These are phyloP conservation scores for Nephrocerus scutellatus DNA, from an alignment of 2,888 invertebrate species.

Conservation along the genomic window DNA sequence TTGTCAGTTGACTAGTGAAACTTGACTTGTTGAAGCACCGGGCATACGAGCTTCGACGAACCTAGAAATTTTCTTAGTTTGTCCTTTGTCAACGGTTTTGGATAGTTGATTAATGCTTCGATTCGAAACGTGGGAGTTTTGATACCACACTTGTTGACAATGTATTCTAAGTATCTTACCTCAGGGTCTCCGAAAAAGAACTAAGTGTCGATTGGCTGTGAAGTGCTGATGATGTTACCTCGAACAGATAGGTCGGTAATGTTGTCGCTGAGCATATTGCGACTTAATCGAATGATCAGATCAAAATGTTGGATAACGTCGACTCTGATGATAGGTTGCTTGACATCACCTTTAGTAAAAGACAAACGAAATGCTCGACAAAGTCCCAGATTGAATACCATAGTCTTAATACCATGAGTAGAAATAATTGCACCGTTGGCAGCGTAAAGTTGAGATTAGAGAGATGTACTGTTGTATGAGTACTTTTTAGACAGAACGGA, in stretches of 20 bases:
- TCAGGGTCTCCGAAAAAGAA: too few species aligned
- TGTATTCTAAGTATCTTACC: too few species aligned
- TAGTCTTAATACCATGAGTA: constrained; percentile 5
- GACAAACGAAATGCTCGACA: constrained; percentile 3
- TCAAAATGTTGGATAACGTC: constrained; percentile 8
- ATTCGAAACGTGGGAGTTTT: too few species aligned
- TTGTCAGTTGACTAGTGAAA: constrained; percentile 3
- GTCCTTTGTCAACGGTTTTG: constrained; percentile 4
- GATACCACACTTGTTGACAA: too few species aligned
- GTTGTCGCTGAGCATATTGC: constrained; percentile 1
- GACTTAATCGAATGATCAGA: constrained; percentile 6
- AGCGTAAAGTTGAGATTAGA: background rate
- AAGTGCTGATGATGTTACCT: too few species aligned
- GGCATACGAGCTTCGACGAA: constrained; percentile 2
- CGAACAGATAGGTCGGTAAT: too few species aligned
- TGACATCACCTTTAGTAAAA: constrained; percentile 8
- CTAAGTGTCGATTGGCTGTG: too few species aligned
- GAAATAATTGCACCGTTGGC: constrained; percentile 8
- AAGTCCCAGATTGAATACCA: background rate
- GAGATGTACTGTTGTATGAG: too few species aligned
- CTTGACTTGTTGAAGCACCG: constrained; percentile 5
- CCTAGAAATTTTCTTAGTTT: constrained; percentile 1
- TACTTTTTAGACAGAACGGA: constrained; percentile 5
- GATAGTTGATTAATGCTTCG: too few species aligned
- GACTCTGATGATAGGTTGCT: constrained; percentile 6